Evolutionary conservation across 2,113 vertebrate species (phyloP).

Genomic region (Urocolius indicus): DNA sequence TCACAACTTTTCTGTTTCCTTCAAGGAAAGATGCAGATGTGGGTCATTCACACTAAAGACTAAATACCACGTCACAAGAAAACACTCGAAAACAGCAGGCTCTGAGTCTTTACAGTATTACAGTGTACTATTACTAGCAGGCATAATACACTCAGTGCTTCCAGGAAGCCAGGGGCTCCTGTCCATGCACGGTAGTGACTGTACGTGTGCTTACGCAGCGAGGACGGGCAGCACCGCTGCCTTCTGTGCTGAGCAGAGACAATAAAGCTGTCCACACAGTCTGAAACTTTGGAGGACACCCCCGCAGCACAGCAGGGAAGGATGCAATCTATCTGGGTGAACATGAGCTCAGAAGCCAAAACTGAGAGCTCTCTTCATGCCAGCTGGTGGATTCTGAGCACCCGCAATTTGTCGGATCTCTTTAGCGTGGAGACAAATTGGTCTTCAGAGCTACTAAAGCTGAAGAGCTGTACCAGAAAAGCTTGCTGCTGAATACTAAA

Average conservation of each 20-base stretch:
- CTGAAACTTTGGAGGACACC: background rate
- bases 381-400: slow-evolving; percentile 42
- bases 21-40: background rate
- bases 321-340: background rate
- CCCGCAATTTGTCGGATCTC: slow-evolving; percentile 32
- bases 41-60: background rate
- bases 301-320: rapidly evolving
- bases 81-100: background rate
- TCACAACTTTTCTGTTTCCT: background rate
- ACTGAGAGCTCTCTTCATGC: background rate
- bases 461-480: slow-evolving; percentile 36
- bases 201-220: background rate
- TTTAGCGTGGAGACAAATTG: slow-evolving; percentile 24
- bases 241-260: background rate
- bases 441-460: slow-evolving; percentile 40
- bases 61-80: background rate
- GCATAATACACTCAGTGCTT: background rate
- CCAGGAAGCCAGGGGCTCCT: background rate
- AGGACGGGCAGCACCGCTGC: background rate
- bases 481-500: background rate
- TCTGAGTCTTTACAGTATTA: background rate
- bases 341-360: background rate
- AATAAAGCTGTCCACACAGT: background rate
- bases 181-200: background rate
- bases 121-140: background rate